A percentile compares a stretch with the other conserved stretches of the same genome.
phyloP scores from a whole-genome alignment of 2,888 invertebrate species.

The Ethmia dodecea region DNA sequence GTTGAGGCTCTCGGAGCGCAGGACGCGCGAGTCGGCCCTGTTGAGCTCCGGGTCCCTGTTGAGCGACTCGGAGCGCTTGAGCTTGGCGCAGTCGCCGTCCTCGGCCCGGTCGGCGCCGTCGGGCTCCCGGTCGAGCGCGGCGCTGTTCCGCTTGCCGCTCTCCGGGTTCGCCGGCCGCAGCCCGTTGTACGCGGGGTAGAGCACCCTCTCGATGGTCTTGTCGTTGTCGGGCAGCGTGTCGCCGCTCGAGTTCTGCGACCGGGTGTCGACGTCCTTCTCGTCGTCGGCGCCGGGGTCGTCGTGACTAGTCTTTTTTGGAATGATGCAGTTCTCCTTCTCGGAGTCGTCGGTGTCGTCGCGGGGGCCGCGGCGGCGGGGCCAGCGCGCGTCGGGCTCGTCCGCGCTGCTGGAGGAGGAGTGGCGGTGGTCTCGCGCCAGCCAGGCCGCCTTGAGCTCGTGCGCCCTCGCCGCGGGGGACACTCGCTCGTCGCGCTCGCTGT shows the following conservation, averaged over 20 bases:
- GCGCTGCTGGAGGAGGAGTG: constrained; percentile 51
- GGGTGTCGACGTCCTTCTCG: constrained; percentile 87
- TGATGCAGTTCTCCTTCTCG: constrained; percentile 58
- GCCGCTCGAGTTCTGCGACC: constrained; percentile 74
- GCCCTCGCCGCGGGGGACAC: constrained; percentile 46
- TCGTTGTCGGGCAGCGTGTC: constrained; percentile 63
- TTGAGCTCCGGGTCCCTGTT: constrained; percentile 76
- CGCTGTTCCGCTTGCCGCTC: constrained; percentile 41
- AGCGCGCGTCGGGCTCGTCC: constrained; percentile 40
- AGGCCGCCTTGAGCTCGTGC: constrained; percentile 62
- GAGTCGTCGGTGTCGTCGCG: constrained; percentile 53
- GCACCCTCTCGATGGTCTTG: constrained; percentile 30
- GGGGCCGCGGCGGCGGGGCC: constrained; percentile 23
- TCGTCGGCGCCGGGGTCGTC: constrained; percentile 68
- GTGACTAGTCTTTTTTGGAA: constrained; percentile 24
- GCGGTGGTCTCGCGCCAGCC: constrained; percentile 61
- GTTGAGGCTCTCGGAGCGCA: constrained; percentile 80
- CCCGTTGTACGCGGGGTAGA: constrained; percentile 23
- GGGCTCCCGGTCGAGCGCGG: constrained; percentile 30
- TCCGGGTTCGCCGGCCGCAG: constrained; percentile 27
- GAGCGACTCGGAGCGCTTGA: constrained; percentile 80
- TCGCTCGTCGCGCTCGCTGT: constrained; percentile 28
- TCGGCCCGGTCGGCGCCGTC: constrained; percentile 23
- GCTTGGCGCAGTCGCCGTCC: constrained; percentile 37
- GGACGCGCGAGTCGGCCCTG: constrained; percentile 71